These are phyloP conservation scores for Athalia cordata DNA, from an alignment of 2,888 invertebrate genomes.

Conservation along the genomic window DNA sequence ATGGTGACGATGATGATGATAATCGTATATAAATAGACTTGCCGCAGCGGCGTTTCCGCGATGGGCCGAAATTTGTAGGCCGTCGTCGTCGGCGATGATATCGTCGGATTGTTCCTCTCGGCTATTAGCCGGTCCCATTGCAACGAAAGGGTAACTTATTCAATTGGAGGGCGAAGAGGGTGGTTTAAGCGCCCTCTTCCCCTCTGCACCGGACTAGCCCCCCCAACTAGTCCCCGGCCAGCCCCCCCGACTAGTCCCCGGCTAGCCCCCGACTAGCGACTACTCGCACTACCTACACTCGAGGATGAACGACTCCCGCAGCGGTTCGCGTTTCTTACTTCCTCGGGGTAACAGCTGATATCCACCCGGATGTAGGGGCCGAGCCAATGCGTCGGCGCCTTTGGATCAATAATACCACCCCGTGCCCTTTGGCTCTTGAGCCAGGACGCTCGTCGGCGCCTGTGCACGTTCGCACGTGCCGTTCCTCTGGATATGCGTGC, in stretches of 20 bases:
- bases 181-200: conserved; percentile 15
- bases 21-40: not conserved
- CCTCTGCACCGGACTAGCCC: conserved; percentile 35
- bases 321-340: conserved; percentile 24
- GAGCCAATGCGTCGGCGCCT: conserved; percentile 68
- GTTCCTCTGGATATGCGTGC: not conserved
- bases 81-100: conserved; percentile 69
- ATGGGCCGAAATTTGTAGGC: conserved; percentile 63
- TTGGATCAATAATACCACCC: conserved; percentile 72
- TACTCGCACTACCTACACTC: conserved; percentile 42
- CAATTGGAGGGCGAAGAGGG: conserved; percentile 39
- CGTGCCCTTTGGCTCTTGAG: conserved; percentile 48
- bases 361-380: conserved; percentile 24
- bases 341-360: conserved; percentile 44
- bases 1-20: not conserved
- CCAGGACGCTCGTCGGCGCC: not conserved
- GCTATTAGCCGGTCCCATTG: conserved; percentile 70
- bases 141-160: conserved; percentile 48
- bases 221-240: conserved; percentile 43
- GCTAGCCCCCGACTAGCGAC: conserved; percentile 45
- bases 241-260: conserved; percentile 43
- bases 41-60: conserved; percentile 29
- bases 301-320: conserved; percentile 31
- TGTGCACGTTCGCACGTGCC: not conserved
- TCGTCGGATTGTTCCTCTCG: conserved; percentile 68